A percentile compares a stretch with the other conserved stretches of the same genome.
These are phyloP conservation scores for Xanthia togata DNA, from an alignment of 2,888 invertebrate genomes.

Conservation along the genomic window DNA sequence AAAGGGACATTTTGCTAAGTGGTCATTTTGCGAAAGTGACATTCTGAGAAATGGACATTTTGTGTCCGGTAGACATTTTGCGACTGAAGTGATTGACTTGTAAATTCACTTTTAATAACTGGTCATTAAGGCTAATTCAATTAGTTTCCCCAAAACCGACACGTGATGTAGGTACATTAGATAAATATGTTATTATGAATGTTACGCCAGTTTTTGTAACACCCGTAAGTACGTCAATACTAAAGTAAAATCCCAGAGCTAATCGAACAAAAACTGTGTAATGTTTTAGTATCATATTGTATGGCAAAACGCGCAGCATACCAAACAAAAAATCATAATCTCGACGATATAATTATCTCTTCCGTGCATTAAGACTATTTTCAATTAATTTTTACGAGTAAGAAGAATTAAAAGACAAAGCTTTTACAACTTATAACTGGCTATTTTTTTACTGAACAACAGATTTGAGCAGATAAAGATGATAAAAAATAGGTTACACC, in stretches of 20 bases:
- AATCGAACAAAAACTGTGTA: constrained; percentile 12
- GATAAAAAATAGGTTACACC: background rate
- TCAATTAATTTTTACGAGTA: background rate
- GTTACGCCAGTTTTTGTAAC: constrained; percentile 31
- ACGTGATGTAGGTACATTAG: background rate
- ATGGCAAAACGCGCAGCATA: background rate
- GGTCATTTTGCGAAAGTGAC: no score
- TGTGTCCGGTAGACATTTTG: no score
- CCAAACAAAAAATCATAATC: constrained; percentile 18
- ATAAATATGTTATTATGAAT: constrained; percentile 3
- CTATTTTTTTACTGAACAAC: background rate
- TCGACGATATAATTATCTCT: background rate
- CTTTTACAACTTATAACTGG: background rate
- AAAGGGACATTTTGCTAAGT: no score
- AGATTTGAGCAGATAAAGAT: background rate
- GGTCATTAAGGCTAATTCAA: background rate
- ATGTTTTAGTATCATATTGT: background rate
- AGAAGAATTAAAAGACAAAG: background rate
- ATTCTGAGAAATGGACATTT: no score
- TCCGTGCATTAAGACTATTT: background rate
- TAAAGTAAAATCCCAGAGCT: constrained; percentile 7
- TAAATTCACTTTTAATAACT: constrained; percentile 11
- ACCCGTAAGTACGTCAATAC: background rate
- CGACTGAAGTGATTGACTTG: background rate
- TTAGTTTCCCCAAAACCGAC: constrained; percentile 2